These are phyloP conservation scores for Leucophenga montana DNA, from an alignment of 2,888 invertebrate species.

Conservation along the genomic window DNA sequence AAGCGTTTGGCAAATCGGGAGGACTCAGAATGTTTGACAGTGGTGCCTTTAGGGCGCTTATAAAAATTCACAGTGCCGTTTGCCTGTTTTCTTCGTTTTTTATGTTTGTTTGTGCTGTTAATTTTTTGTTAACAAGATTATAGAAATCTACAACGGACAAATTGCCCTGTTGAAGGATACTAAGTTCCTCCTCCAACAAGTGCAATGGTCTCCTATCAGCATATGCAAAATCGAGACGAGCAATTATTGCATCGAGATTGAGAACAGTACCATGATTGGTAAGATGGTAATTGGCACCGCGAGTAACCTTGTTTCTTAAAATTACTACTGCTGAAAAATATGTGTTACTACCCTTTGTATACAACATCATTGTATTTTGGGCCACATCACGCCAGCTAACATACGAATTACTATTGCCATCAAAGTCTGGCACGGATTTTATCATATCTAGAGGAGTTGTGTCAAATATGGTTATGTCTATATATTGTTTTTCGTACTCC, in stretches of 20 bases:
- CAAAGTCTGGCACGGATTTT: conserved; percentile 32
- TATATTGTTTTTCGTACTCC: not conserved
- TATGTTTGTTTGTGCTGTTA: conserved; percentile 17
- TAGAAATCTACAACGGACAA: conserved; percentile 30
- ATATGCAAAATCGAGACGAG: conserved; percentile 34
- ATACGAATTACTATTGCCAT: conserved; percentile 28
- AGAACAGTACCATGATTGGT: conserved; percentile 36
- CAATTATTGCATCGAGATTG: conserved; percentile 35
- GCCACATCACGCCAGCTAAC: conserved; percentile 38
- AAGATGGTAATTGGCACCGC: conserved; percentile 17
- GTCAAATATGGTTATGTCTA: not conserved
- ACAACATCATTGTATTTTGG: conserved; percentile 32
- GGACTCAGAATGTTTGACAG: conserved; percentile 31
- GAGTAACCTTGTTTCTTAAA: conserved; percentile 26
- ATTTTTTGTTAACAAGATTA: conserved; percentile 27
- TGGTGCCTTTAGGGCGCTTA: conserved; percentile 30
- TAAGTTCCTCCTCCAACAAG: conserved; percentile 36
- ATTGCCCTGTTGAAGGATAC: conserved; percentile 31
- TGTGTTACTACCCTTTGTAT: conserved; percentile 32
- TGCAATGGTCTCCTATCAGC: conserved; percentile 35
- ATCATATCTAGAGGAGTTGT: conserved; percentile 16
- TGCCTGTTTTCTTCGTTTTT: conserved; percentile 26
- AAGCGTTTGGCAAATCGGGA: no score
- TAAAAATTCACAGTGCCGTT: conserved; percentile 28
- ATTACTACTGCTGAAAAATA: conserved; percentile 36